A percentile compares a stretch with the other conserved stretches of the same genome.
Conservation (phyloP, 1,140 invertebrate genomes). For the Drosophila dunni region DNA sequence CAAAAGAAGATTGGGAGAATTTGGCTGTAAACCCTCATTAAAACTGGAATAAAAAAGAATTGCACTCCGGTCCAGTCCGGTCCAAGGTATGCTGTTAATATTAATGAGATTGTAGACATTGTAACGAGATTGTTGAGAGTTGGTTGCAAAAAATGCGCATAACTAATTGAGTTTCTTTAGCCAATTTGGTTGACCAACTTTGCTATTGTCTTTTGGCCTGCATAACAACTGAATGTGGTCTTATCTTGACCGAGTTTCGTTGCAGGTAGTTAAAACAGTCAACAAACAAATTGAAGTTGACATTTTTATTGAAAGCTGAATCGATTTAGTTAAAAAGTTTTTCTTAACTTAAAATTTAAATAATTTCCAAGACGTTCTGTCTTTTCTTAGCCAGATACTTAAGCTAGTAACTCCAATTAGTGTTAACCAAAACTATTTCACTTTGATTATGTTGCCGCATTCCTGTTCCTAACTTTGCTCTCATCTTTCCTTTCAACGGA, state of each 20-base stretch:
- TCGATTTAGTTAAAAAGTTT: no score
- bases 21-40: constrained; percentile 25
- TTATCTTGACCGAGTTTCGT: constrained; percentile 7
- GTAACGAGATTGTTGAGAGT: constrained; percentile 4
- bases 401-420: no score
- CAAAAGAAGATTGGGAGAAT: constrained; percentile 31
- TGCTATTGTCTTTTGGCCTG: constrained; percentile 28
- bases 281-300: background rate
- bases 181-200: constrained; percentile 46
- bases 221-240: background rate
- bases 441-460: constrained; percentile 2
- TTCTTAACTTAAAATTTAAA: no score
- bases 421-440: background rate
- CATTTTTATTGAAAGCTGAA: no score
- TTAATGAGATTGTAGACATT: constrained; percentile 37
- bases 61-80: constrained; percentile 28
- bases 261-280: constrained; percentile 1
- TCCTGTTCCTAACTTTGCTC: background rate
- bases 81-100: constrained; percentile 35
- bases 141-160: constrained; percentile 39
- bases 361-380: no score
- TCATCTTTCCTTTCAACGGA: background rate
- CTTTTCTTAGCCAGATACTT: no score
- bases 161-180: constrained; percentile 39
- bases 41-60: constrained; percentile 33